A percentile compares a stretch with the other conserved stretches of the same genome.
These are phyloP conservation scores for Spisula solida DNA, from an alignment of 2,888 invertebrate genomes.

Conservation along the genomic window DNA sequence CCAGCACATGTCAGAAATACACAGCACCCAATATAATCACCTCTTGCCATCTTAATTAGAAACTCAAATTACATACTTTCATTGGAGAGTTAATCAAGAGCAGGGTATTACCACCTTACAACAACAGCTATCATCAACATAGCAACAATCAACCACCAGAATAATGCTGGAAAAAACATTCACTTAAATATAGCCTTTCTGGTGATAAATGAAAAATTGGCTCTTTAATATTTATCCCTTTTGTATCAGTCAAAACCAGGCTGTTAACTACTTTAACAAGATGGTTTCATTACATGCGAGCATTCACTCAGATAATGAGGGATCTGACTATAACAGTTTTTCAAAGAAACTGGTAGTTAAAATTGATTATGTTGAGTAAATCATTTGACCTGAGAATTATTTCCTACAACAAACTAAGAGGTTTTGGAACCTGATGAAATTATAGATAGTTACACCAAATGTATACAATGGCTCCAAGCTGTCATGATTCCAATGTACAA, in stretches of 20 bases:
- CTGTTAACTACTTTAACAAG: not conserved
- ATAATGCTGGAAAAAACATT: not conserved
- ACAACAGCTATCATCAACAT: not conserved
- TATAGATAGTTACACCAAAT: not conserved
- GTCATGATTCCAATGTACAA: not conserved
- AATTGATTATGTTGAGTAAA: constrained; percentile 2
- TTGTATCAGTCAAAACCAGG: not conserved
- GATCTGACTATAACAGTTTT: not conserved
- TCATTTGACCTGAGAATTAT: not conserved
- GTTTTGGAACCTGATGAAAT: not conserved
- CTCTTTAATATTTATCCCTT: not conserved
- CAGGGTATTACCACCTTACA: not conserved
- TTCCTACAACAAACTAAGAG: not conserved
- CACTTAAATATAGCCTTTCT: not conserved
- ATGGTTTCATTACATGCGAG: constrained; percentile 1
- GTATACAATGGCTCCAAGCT: not conserved
- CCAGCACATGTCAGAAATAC: not conserved
- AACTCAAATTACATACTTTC: constrained; percentile 52
- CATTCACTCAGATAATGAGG: not conserved
- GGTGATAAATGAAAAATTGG: constrained; percentile 17
- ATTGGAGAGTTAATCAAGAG: not conserved
- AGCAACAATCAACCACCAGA: not conserved
- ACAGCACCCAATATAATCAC: constrained; percentile 26
- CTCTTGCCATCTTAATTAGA: constrained; percentile 52
- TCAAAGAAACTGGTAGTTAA: not conserved